phyloP scores from a whole-genome alignment of 2,888 invertebrate species.

The Erebia ligea region DNA sequence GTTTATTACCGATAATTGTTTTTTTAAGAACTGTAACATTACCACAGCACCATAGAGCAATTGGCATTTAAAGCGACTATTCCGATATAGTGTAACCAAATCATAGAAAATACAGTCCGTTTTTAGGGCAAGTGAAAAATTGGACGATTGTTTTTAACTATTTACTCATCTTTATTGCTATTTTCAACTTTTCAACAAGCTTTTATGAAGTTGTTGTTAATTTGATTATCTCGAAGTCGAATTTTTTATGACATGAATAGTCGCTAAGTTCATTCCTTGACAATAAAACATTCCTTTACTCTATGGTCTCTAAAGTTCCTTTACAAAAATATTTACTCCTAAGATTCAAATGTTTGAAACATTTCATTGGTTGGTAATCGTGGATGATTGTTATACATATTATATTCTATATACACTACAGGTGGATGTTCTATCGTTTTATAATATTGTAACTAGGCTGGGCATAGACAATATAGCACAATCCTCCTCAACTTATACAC shows the following conservation, averaged over 20 bases:
- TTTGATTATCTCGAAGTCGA: too few relatives aligned
- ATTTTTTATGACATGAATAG: neutral
- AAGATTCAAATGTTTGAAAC: neutral
- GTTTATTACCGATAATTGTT: neutral
- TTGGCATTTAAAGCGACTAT: neutral
- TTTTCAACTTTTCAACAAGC: too few relatives aligned
- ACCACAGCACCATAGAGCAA: constrained; percentile 27
- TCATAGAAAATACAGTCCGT: neutral
- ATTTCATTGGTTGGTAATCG: neutral
- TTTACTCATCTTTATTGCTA: too few relatives aligned
- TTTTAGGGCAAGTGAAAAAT: too few relatives aligned
- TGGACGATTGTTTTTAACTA: too few relatives aligned
- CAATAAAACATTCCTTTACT: constrained; percentile 29
- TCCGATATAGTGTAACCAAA: neutral
- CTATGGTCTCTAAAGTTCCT: constrained; percentile 20
- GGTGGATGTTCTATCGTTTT: constrained; percentile 35
- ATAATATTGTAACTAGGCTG: constrained; percentile 16
- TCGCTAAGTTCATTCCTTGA: constrained; percentile 1
- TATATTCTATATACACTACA: constrained; percentile 21
- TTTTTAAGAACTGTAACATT: constrained; percentile 33
- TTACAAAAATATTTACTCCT: neutral
- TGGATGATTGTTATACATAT: constrained; percentile 17
- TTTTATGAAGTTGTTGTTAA: too few relatives aligned
- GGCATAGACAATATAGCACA: constrained; percentile 1
- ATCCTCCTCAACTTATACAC: neutral